Conservation (phyloP, 2,113 vertebrate genomes). For the Etheostoma cragini region DNA sequence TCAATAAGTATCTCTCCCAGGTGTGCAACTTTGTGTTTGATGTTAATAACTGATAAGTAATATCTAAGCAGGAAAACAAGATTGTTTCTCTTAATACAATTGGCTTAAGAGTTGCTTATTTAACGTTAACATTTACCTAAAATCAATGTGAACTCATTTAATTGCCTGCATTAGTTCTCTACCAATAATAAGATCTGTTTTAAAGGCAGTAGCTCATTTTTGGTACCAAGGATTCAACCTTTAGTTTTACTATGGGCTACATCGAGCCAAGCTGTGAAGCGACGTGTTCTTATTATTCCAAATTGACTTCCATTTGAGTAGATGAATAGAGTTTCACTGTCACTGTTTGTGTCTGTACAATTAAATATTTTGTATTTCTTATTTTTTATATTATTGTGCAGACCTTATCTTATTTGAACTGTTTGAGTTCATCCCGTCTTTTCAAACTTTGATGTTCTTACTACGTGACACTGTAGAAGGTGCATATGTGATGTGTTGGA, state of each 20-base stretch:
- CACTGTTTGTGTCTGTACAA: neutral
- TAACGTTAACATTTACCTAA: too few relatives aligned
- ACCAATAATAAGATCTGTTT: too few relatives aligned
- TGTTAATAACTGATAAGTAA: neutral
- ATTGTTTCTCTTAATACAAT: neutral
- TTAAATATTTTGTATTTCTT: too few relatives aligned
- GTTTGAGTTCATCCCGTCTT: neutral
- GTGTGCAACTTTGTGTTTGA: neutral
- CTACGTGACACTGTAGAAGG: neutral
- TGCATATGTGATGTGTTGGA: constrained; percentile 2
- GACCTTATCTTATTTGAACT: neutral
- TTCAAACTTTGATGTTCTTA: constrained; percentile 5
- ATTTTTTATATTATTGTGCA: too few relatives aligned
- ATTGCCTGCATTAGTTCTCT: too few relatives aligned
- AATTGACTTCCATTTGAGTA: neutral
- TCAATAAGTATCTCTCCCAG: neutral
- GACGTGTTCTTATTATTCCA: neutral
- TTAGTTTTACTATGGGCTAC: neutral
- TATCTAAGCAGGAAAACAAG: neutral
- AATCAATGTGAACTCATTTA: too few relatives aligned
- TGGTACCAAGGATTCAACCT: too few relatives aligned
- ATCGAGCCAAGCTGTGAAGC: neutral
- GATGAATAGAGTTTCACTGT: neutral
- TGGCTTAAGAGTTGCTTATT: neutral
- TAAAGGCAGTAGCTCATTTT: too few relatives aligned